phyloP scores from a whole-genome alignment of 1,140 invertebrate genomes.

The Neomicropteryx cornuta region DNA sequence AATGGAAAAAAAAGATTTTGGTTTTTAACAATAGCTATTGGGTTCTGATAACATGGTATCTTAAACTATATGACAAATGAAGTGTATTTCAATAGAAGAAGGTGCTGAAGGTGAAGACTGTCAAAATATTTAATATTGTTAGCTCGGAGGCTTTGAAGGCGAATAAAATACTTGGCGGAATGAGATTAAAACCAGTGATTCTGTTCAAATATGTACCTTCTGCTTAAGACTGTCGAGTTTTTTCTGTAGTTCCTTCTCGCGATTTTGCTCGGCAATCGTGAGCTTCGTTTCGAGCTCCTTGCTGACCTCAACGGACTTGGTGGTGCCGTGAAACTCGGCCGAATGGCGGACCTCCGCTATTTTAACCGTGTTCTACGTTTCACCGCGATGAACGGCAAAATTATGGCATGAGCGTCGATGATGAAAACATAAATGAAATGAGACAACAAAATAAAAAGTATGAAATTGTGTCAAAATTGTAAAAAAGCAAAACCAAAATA shows the following conservation, averaged over 20 bases:
- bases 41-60: no score
- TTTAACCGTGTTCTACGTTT: constrained; percentile 49
- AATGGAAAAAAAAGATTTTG: no score
- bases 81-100: no score
- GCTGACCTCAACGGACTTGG: constrained; percentile 51
- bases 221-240: constrained; percentile 69
- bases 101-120: no score
- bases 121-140: background rate
- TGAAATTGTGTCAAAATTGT: constrained; percentile 11
- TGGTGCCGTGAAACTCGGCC: constrained; percentile 43
- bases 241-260: constrained; percentile 68
- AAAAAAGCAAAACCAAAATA: constrained; percentile 6
- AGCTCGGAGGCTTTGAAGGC: background rate
- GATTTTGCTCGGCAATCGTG: constrained; percentile 60
- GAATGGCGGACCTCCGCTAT: constrained; percentile 57
- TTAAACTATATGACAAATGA: no score
- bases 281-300: constrained; percentile 64
- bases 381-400: constrained; percentile 7
- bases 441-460: constrained; percentile 5
- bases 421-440: constrained; percentile 8
- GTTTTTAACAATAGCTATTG: no score
- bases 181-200: constrained; percentile 1
- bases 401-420: constrained; percentile 8
- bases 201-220: constrained; percentile 43
- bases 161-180: constrained; percentile 3